Evolutionary conservation across 2,113 vertebrate genomes (phyloP).

Genomic region (human): GRCh38 chr21:40774001-40774500

Average conservation of each 20-base stretch:
- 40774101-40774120: rapidly evolving
- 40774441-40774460: not conserved
- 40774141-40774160: too few relatives aligned
- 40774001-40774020: not conserved
- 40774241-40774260: not conserved
- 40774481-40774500: not conserved
- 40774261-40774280: rapidly evolving
- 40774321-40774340: rapidly evolving
- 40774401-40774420: rapidly evolving
- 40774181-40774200: not conserved
- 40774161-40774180: rapidly evolving
- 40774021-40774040: not conserved
- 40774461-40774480: not conserved
- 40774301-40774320: rapidly evolving
- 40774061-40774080: not conserved
- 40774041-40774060: not conserved
- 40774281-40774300: rapidly evolving
- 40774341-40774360: rapidly evolving
- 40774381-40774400: rapidly evolving
- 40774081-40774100: not conserved
- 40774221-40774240: not conserved
- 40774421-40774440: not conserved
- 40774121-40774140: rapidly evolving
- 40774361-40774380: rapidly evolving
- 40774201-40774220: not conserved